Evolutionary conservation across 2,797 vertebrate species (phyloP), one percentile per base, ranked within the genome.

Genomic region (Tragopan temminckii): DNA sequence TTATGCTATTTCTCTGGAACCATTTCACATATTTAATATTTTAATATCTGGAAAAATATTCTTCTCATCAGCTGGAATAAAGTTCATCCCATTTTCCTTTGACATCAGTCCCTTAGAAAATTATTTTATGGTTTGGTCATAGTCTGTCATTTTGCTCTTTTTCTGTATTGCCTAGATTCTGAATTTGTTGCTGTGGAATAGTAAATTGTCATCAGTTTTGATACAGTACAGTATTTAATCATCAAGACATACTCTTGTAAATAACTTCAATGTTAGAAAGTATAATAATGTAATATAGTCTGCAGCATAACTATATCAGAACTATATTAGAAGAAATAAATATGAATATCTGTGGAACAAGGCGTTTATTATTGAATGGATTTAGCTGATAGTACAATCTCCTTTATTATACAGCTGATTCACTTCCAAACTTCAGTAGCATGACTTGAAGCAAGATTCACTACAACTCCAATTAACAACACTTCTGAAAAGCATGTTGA

Each of bases 381-480:
- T 25, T 76, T 81, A 29, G 1, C 14, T 43, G 27, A 29, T 58
- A 8, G 21, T 59, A 13, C 18, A 48, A 23, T 61, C 89, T 59
- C n/a, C 6, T 7, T 66, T 78, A 50, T 40, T 63, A 13, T 72
- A 38, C 11, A 50, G 15, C 25, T 89, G 20, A 42, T 80, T 90
- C 19, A 18, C 4, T 92, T 79, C 29, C 24, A 42, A 75, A 27
- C 17, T 68, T 27, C 25, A 48, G 18, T 42, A n/a, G 15, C 20
- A 15, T 25, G n/a, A 59, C 36, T 53, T 76, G 45, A 84, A 50
- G 15, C 33, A 81, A 83, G 78, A 76, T 40, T 58, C 25, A 8
- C 11, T 80, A 13, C 6, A 24, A 3, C 9, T 1, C 0, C 35
- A 79, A 20, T 9, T 52, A 48, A 59, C 0, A 3, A 13, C 43